Evolutionary conservation across 1,140 invertebrate genomes (phyloP).

Genomic region (Meloidogyne floridensis): DNA sequence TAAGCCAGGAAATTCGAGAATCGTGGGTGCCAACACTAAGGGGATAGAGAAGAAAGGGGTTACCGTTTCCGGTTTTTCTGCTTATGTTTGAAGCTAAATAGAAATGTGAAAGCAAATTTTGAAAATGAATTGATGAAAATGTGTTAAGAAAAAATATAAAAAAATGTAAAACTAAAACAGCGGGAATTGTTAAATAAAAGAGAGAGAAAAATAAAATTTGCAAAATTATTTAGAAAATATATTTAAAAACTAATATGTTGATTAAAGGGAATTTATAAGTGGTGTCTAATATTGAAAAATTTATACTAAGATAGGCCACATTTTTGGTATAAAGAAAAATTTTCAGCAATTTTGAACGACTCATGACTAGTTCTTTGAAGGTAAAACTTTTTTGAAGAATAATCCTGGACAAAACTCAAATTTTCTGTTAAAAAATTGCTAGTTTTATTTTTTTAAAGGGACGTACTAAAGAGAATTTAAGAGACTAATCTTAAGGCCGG

Average conservation of each 20-base stretch:
- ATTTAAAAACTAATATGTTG: background rate
- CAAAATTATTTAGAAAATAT: background rate
- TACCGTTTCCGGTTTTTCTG: background rate
- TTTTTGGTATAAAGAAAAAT: no score
- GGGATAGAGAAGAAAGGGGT: background rate
- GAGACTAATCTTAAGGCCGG: no score
- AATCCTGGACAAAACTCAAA: no score
- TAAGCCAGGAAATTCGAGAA: slow-evolving; percentile 27
- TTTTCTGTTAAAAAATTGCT: no score
- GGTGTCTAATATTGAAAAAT: no score
- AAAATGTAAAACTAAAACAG: background rate
- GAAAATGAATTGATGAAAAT: slow-evolving; percentile 9
- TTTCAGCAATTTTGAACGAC: no score
- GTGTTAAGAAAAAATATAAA: background rate
- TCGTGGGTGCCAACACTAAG: slow-evolving; percentile 4
- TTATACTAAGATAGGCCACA: no score
- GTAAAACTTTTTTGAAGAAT: no score
- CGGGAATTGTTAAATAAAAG: background rate
- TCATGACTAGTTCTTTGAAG: no score
- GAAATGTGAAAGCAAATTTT: background rate
- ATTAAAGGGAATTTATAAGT: no score
- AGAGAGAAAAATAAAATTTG: background rate
- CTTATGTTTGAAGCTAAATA: background rate
- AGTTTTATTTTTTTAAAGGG: no score
- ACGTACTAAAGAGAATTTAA: no score